phyloP scores from a whole-genome alignment of 2,797 vertebrate genomes.

The Carduelis carduelis region DNA sequence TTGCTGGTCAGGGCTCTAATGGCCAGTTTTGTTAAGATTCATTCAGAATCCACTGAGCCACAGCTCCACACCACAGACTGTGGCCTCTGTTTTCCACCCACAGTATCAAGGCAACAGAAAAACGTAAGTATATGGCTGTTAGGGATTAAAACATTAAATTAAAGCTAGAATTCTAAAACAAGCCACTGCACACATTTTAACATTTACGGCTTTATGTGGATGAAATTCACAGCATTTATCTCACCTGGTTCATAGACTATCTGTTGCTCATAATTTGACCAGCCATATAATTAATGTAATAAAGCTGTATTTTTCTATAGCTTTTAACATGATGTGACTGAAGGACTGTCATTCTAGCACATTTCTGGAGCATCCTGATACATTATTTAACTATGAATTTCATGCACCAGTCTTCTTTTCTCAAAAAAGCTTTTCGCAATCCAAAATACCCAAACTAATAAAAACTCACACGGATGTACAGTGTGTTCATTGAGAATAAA shows the following conservation, averaged over 20 bases:
- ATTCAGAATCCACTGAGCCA: background rate
- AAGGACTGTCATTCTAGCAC: background rate
- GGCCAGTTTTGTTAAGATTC: background rate
- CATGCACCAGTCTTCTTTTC: background rate
- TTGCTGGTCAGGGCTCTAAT: background rate
- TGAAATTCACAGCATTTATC: background rate
- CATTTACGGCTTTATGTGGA: background rate
- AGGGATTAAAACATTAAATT: background rate
- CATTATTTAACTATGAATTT: background rate
- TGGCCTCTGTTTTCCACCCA: background rate
- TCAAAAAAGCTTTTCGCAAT: background rate
- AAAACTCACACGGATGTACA: background rate
- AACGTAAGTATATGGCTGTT: background rate
- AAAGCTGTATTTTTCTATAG: background rate
- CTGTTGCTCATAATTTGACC: background rate
- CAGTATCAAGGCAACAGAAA: background rate
- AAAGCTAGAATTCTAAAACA: background rate
- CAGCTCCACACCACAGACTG: background rate
- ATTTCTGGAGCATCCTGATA: background rate
- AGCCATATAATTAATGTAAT: background rate
- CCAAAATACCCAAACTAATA: background rate
- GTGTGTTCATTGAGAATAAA: background rate
- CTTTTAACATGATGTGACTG: background rate
- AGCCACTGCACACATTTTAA: background rate
- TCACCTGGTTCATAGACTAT: background rate